Evolutionary conservation across 1,140 invertebrate genomes (phyloP), one percentile per base, ranked within the genome.

Genomic region (Euborellia annulipes): DNA sequence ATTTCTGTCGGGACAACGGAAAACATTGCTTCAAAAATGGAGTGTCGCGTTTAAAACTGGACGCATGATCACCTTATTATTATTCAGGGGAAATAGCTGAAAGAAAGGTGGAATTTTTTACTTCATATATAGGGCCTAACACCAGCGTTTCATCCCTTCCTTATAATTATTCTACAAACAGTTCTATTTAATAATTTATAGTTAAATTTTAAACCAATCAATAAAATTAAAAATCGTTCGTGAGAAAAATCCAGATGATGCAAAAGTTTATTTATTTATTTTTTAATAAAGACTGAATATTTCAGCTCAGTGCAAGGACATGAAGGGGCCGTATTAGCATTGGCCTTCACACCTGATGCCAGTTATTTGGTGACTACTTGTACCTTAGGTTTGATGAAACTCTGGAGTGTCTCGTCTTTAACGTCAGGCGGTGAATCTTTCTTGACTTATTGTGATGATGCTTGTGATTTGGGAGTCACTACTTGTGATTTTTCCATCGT

Each of bases 391-490:
- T 70, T 79, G 39, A 53, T 84, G 3, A 67, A 72, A 41, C 59
- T 82, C 3, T 85, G 79, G 71, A 70, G 72, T 53, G 17, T 52
- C 56, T 14, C 50, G 19, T 4, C 19, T 6, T 16, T 38, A 6
- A 6, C 36, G 8, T 38, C 32, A 2, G 46, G 22, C 27, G 38
- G 19, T 2, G 39, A 14, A 6, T 20, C 14, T 6, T 43, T 23
- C 14, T 45, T 47, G 21, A 17, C 62, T 32, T 64, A 68, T 8
- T 52, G 67, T 17, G 68, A 75, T 43, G 79, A 80, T 58, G 79
- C 76, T 50, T 82, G 85, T 57, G 83, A 86, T 59, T 62, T 85
- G 43, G 82, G 82, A 7, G 73, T 86, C 3, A 66, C 77, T 16
- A 69, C 69, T 37, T 70, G 74, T 51, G 78, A 82, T 52, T 76